These are phyloP conservation scores for Scatophagus argus DNA, from an alignment of 2,113 vertebrate species.

Conservation along the genomic window DNA sequence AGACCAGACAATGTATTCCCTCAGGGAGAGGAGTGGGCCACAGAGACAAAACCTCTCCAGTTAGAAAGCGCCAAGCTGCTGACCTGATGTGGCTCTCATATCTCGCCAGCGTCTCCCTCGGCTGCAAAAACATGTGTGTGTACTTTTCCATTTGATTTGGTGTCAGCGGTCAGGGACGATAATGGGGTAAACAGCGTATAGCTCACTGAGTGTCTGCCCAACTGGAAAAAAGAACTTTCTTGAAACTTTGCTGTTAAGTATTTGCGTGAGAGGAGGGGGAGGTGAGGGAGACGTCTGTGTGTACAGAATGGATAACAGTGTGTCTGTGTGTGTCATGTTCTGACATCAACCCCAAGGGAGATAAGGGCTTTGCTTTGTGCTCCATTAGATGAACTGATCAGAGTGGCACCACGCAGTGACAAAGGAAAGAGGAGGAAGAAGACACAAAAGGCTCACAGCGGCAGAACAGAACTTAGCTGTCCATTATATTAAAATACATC, in stretches of 20 bases:
- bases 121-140: constrained; percentile 36
- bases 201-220: constrained; percentile 13
- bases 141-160: constrained; percentile 69
- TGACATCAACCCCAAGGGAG: constrained; percentile 22
- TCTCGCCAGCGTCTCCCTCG: constrained; percentile 34
- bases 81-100: constrained; percentile 65
- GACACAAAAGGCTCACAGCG: constrained; percentile 32
- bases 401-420: constrained; percentile 40
- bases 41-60: constrained; percentile 55
- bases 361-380: constrained; percentile 43
- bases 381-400: constrained; percentile 53
- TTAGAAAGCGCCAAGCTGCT: constrained; percentile 39
- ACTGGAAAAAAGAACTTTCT: constrained; percentile 18
- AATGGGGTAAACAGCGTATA: constrained; percentile 42
- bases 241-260: constrained; percentile 37
- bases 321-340: constrained; percentile 2
- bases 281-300: constrained; percentile 5
- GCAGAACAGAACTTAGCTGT: neutral
- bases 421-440: constrained; percentile 8
- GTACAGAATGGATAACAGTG: neutral
- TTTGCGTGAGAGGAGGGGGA: constrained; percentile 4
- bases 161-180: constrained; percentile 63
- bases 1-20: constrained; percentile 49
- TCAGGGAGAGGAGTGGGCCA: constrained; percentile 32
- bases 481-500: neutral